These are phyloP conservation scores for Ecliptopera silaceata DNA, from an alignment of 2,888 invertebrate species.

Conservation along the genomic window DNA sequence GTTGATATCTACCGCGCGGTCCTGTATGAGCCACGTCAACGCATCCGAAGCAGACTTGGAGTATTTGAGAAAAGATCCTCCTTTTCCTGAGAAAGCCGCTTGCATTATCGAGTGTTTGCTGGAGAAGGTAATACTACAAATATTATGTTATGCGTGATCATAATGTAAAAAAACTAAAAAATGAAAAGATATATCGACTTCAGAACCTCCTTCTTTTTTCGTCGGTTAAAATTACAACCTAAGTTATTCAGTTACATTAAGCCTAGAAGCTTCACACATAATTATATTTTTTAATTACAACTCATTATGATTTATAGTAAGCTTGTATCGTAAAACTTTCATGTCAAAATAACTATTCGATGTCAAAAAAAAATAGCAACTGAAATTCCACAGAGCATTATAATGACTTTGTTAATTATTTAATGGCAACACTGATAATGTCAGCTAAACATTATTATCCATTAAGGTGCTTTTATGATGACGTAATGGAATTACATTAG, in stretches of 20 bases:
- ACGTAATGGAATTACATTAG: slow-evolving; percentile 10
- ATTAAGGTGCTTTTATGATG: slow-evolving; percentile 5
- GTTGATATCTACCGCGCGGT: slow-evolving; percentile 57
- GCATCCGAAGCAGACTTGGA: slow-evolving; percentile 68
- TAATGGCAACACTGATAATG: slow-evolving; percentile 3
- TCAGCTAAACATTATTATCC: slow-evolving; percentile 11
- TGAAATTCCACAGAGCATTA: not conserved
- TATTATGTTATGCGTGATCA: not conserved
- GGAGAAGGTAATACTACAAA: slow-evolving; percentile 59
- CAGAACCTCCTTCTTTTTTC: too few relatives aligned
- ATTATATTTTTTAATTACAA: too few relatives aligned
- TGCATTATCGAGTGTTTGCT: slow-evolving; percentile 74
- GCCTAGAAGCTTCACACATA: too few relatives aligned
- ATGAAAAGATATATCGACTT: not conserved
- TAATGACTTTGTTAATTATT: slow-evolving; percentile 10
- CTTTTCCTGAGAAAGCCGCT: slow-evolving; percentile 72
- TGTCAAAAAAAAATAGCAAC: not conserved
- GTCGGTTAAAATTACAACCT: too few relatives aligned
- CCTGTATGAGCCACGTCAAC: slow-evolving; percentile 70
- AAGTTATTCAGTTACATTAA: too few relatives aligned
- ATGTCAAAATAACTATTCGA: not conserved
- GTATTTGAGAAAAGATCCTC: slow-evolving; percentile 66
- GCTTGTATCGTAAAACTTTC: not conserved
- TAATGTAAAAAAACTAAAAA: too few relatives aligned
- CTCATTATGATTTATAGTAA: too few relatives aligned